Evolutionary conservation across 2,113 vertebrate genomes (phyloP).

Genomic region (Cyanistes caeruleus): DNA sequence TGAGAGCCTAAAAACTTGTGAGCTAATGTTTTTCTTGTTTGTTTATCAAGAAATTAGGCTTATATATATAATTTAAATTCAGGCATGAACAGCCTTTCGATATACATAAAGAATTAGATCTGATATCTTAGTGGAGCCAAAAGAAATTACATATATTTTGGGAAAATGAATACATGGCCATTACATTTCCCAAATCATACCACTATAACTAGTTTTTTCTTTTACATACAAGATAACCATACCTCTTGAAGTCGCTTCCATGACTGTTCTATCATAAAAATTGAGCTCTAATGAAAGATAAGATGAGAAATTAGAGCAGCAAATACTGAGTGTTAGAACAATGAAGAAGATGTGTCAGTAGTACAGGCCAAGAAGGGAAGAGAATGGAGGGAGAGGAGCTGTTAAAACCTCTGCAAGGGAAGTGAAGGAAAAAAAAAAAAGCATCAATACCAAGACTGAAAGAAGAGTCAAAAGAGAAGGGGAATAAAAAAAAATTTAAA

Average conservation of each 20-base stretch:
- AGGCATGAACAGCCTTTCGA: neutral
- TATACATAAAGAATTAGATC: neutral
- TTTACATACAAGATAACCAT: neutral
- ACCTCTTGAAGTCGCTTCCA: neutral
- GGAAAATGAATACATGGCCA: neutral
- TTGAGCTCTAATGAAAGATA: neutral
- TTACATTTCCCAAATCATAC: neutral
- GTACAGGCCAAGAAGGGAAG: neutral
- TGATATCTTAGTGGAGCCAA: neutral
- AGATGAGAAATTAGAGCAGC: neutral
- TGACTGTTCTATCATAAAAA: neutral
- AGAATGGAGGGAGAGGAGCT: neutral
- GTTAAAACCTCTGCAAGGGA: neutral
- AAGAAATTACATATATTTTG: neutral
- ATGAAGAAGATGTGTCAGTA: neutral
- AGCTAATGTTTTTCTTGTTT: neutral
- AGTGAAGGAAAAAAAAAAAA: neutral
- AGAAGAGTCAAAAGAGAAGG: neutral
- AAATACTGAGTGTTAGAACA: neutral
- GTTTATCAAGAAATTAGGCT: constrained; percentile 23
- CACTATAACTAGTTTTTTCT: neutral
- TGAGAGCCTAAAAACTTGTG: neutral
- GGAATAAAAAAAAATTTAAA: too few species aligned
- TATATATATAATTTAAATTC: constrained; percentile 13
- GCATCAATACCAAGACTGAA: neutral